Evolutionary conservation across 2,113 vertebrate genomes (phyloP).

Genomic region (Myotis lucifugus): DNA sequence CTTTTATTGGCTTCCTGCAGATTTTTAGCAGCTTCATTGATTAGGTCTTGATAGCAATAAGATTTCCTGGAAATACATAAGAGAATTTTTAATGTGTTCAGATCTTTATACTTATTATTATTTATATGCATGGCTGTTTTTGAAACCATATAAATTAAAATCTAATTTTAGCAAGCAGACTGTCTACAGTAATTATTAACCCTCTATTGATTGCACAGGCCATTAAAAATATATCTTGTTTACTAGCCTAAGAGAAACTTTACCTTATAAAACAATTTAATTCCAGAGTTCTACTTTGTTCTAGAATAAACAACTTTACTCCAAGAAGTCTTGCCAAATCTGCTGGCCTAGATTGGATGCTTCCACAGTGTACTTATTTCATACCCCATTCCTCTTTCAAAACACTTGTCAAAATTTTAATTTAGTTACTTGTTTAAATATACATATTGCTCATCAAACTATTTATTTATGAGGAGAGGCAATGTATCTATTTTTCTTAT

Average conservation of each 20-base stretch:
- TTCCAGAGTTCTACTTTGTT: neutral
- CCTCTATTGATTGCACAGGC: neutral
- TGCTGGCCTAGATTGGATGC: neutral
- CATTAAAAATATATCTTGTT: conserved; percentile 13
- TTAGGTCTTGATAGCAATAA: conserved; percentile 15
- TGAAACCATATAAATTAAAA: neutral
- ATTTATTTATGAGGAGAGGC: neutral
- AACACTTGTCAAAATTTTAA: neutral
- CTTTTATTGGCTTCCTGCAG: neutral
- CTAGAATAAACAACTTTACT: neutral
- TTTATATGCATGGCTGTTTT: neutral
- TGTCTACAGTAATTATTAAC: conserved; percentile 2
- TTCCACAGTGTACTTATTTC: neutral
- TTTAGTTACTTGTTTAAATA: neutral
- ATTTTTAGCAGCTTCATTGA: conserved; percentile 49
- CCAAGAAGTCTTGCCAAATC: neutral
- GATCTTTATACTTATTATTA: conserved; percentile 28
- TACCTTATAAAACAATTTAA: neutral
- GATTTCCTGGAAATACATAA: conserved; percentile 14
- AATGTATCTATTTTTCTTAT: neutral
- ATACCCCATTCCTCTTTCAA: neutral
- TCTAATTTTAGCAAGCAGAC: neutral
- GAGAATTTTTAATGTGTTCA: neutral
- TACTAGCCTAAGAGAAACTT: neutral
- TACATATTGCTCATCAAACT: neutral